These are phyloP conservation scores for Vicugna pacos DNA, from an alignment of 2,113 vertebrate genomes.

Conservation along the genomic window DNA sequence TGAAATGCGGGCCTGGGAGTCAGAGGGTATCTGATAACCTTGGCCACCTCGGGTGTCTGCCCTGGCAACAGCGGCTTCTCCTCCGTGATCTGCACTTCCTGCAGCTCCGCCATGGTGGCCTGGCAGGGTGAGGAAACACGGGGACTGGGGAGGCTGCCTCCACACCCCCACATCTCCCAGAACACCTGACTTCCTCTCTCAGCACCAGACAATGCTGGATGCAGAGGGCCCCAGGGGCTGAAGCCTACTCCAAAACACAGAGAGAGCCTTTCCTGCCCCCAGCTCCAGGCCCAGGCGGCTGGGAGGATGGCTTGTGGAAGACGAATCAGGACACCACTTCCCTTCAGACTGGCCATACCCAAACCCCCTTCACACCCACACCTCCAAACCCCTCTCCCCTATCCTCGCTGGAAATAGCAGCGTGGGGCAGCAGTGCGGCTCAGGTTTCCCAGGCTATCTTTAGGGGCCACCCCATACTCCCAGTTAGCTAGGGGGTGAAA, in stretches of 20 bases:
- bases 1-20: background rate
- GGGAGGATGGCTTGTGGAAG: background rate
- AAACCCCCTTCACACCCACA: background rate
- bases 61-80: conserved; percentile 84
- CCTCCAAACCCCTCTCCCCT: background rate
- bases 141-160: background rate
- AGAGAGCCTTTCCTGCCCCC: background rate
- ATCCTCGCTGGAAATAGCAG: conserved; percentile 38
- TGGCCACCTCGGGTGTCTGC: conserved; percentile 68
- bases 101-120: conserved; percentile 85
- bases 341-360: background rate
- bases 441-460: conserved; percentile 68
- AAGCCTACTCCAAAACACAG: background rate
- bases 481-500: conserved; percentile 36
- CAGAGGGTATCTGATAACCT: conserved; percentile 62
- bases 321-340: background rate
- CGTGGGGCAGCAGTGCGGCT: conserved; percentile 12
- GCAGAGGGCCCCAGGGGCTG: background rate
- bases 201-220: background rate
- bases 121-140: conserved; percentile 57
- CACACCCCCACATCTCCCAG: background rate
- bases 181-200: background rate
- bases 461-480: conserved; percentile 66
- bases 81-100: conserved; percentile 86
- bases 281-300: background rate